Base-by-base conservation (phyloP, 2,888 invertebrate genomes). In the Drosophila nigritarsus region DNA sequence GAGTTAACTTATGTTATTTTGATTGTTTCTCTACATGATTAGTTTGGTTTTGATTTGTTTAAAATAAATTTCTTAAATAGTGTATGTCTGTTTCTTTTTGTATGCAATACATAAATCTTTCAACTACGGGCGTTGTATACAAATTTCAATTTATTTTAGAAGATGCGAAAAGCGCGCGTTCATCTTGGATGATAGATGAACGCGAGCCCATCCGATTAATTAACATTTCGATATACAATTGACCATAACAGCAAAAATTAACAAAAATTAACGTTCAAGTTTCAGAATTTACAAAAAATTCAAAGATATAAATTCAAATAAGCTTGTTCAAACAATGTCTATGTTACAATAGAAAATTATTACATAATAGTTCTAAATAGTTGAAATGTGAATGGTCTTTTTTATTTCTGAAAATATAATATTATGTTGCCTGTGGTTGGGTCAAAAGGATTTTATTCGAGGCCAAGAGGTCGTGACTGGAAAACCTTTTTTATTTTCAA, bases 211-310 rank as follows among this genome's bases (percentile, higher is more conserved):
- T 34, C 5, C 34, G 5, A 13, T 13, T 34, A 34, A 34, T 34
- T 5, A 34, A 11, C 4, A 34, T 13, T 13, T 34, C 1, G 13
- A 34, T 13, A 5, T 34, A 34, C 34, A 15, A 15, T 15, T 34
- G 13, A 34, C 4, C 34, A 11, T 8, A 8, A 8, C 30, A 30
- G 30, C 38, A 38, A n/a, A 40, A 40, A n/a, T 11, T 0, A 40
- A 11, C 5, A n/a, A n/a, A 5, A n/a, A 11, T n/a, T 0, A n/a
- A 1, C 9, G 9, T 4, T 0, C n/a, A 9, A n/a, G 9, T n/a
- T n/a, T 9, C 4, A 40, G 40, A 40, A 40, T 9, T 38, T 38
- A 9, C n/a, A 40, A n/a, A 40, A n/a, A 40, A 40, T 40, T n/a
- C 40, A 18, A 38, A 38, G 18, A 38, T 18, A 7, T 8, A 7